These are phyloP conservation scores for Drosophila kohkoa DNA, from an alignment of 1,140 invertebrate species.

Conservation along the genomic window DNA sequence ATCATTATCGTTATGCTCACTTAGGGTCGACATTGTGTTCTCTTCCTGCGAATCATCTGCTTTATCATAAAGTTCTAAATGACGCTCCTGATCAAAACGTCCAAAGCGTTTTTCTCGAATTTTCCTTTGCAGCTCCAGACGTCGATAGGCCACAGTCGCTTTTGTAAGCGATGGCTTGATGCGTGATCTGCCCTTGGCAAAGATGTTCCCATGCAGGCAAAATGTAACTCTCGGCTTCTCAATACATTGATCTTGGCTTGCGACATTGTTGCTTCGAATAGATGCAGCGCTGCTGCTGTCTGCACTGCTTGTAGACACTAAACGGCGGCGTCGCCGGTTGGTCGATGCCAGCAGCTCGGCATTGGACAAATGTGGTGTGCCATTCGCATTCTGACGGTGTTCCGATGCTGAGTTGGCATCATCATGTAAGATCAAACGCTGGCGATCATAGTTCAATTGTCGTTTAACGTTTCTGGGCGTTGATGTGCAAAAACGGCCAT, in stretches of 20 bases:
- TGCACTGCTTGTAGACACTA: constrained; percentile 15
- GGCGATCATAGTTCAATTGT: constrained; percentile 63
- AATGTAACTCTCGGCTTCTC: constrained; percentile 27
- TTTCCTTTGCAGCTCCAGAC: constrained; percentile 36
- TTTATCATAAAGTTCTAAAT: constrained; percentile 14
- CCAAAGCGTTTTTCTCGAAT: constrained; percentile 37
- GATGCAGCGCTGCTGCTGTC: constrained; percentile 18
- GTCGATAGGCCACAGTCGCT: constrained; percentile 2
- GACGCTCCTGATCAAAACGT: constrained; percentile 48
- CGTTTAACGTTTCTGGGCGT: constrained; percentile 66
- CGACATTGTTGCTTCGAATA: not conserved
- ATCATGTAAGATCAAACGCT: constrained; percentile 43
- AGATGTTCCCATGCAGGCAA: constrained; percentile 47
- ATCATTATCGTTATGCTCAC: not conserved
- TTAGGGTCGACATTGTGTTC: too few relatives aligned
- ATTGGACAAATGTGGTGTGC: constrained; percentile 49
- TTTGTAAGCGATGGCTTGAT: not conserved
- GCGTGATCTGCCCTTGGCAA: constrained; percentile 28
- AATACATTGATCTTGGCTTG: not conserved
- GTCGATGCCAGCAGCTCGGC: constrained; percentile 22
- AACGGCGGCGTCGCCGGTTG: constrained; percentile 1
- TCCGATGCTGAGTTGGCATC: not conserved
- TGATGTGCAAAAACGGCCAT: constrained; percentile 58
- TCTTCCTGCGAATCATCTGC: not conserved
- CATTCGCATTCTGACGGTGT: constrained; percentile 6